These are phyloP conservation scores for Empis livida DNA, from an alignment of 2,888 invertebrate species.

Conservation along the genomic window DNA sequence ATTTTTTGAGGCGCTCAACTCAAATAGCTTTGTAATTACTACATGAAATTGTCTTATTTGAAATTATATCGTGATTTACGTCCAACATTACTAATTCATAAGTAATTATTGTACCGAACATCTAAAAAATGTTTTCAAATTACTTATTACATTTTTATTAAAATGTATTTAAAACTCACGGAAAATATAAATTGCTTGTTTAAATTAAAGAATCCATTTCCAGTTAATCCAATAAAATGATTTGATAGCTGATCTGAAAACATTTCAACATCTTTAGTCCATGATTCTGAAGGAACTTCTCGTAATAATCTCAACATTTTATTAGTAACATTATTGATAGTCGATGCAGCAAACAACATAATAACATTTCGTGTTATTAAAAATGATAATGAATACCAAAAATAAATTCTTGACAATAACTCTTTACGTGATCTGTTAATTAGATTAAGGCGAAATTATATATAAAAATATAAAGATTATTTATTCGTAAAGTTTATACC, in stretches of 20 bases:
- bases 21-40: too few relatives aligned
- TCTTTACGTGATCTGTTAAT: not conserved
- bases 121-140: slow-evolving; percentile 30
- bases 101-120: slow-evolving; percentile 49
- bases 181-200: slow-evolving; percentile 28
- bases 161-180: slow-evolving; percentile 14
- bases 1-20: too few relatives aligned
- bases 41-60: too few relatives aligned
- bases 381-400: slow-evolving; percentile 42
- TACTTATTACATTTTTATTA: not conserved
- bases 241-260: slow-evolving; percentile 27
- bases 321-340: slow-evolving; percentile 40
- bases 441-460: not conserved
- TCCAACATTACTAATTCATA: slow-evolving; percentile 43
- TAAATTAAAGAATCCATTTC: slow-evolving; percentile 27
- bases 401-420: slow-evolving; percentile 36
- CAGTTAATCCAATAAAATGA: slow-evolving; percentile 27
- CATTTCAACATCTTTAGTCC: slow-evolving; percentile 33
- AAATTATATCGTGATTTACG: too few relatives aligned
- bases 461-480: not conserved
- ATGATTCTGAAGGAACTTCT: slow-evolving; percentile 34
- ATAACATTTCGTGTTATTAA: slow-evolving; percentile 39
- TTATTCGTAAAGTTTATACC: slow-evolving; percentile 17
- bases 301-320: slow-evolving; percentile 37
- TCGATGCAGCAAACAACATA: slow-evolving; percentile 41